These are phyloP conservation scores for Macrocentrus cingulum DNA, from an alignment of 1,140 invertebrate genomes.

Conservation along the genomic window DNA sequence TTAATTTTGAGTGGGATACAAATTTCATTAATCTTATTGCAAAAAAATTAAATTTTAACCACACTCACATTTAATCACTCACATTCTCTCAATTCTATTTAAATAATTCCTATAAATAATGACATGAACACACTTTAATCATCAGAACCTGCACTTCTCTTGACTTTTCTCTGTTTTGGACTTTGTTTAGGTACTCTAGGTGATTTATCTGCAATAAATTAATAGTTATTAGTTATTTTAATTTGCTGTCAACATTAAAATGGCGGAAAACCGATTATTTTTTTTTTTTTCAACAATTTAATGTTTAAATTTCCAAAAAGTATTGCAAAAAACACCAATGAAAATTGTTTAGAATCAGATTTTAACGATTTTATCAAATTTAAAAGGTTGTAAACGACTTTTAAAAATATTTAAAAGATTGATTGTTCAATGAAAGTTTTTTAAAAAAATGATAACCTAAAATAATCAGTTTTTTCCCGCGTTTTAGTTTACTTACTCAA, in stretches of 20 bases:
- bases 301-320: too few relatives aligned
- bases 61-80: not conserved
- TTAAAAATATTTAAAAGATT: too few relatives aligned
- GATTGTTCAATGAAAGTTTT: too few relatives aligned
- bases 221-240: conserved; percentile 1
- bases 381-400: too few relatives aligned
- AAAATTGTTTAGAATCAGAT: too few relatives aligned
- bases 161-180: conserved; percentile 72
- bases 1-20: conserved; percentile 6
- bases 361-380: too few relatives aligned
- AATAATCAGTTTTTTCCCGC: conserved; percentile 21
- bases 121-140: conserved; percentile 43
- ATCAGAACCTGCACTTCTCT: conserved; percentile 69
- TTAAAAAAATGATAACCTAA: conserved; percentile 7
- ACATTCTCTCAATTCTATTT: not conserved
- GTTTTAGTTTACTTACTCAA: conserved; percentile 69
- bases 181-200: conserved; percentile 66
- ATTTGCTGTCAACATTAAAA: conserved; percentile 15
- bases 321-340: too few relatives aligned
- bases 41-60: not conserved
- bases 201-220: conserved; percentile 63
- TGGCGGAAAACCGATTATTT: too few relatives aligned
- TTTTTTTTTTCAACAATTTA: too few relatives aligned
- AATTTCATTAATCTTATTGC: not conserved
- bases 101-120: conserved; percentile 25